Evolutionary conservation across 2,797 vertebrate species (phyloP).

Genomic region (Natrix natrix): DNA sequence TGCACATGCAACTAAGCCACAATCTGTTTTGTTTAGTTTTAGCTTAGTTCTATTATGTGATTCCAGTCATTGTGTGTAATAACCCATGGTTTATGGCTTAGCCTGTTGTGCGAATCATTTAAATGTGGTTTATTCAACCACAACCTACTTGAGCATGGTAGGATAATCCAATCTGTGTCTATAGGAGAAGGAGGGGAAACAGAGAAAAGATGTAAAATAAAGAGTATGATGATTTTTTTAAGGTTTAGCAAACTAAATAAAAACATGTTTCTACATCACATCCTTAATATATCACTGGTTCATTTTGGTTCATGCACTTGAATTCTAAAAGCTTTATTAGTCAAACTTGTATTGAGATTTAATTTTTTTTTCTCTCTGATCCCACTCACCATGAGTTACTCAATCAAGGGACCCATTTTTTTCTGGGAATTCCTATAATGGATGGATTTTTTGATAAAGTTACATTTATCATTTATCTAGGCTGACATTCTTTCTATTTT

Average conservation of each 20-base stretch:
- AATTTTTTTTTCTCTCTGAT: slow-evolving; percentile 32
- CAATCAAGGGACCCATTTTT: neutral
- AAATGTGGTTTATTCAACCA: neutral
- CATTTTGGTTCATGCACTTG: slow-evolving; percentile 5
- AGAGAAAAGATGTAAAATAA: neutral
- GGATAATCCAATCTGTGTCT: neutral
- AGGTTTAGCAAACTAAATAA: neutral
- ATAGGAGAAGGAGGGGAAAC: neutral
- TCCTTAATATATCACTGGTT: slow-evolving; percentile 3
- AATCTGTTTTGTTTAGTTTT: neutral
- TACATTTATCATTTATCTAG: slow-evolving; percentile 17
- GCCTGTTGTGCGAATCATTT: neutral
- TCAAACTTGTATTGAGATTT: slow-evolving; percentile 25
- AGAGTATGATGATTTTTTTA: too few species aligned
- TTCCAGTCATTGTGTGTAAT: neutral
- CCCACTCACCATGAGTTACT: neutral
- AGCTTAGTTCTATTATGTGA: neutral
- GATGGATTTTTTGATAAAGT: slow-evolving; percentile 16
- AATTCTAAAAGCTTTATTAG: slow-evolving; percentile 32
- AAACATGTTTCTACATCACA: neutral
- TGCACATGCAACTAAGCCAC: neutral
- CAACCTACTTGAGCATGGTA: neutral
- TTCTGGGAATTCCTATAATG: slow-evolving; percentile 6
- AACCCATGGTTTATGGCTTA: neutral
- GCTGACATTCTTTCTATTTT: neutral